A percentile compares a stretch with the other conserved stretches of the same genome.
These are phyloP conservation scores for Corythornis vintsioides DNA, from an alignment of 2,113 vertebrate species.

Conservation along the genomic window DNA sequence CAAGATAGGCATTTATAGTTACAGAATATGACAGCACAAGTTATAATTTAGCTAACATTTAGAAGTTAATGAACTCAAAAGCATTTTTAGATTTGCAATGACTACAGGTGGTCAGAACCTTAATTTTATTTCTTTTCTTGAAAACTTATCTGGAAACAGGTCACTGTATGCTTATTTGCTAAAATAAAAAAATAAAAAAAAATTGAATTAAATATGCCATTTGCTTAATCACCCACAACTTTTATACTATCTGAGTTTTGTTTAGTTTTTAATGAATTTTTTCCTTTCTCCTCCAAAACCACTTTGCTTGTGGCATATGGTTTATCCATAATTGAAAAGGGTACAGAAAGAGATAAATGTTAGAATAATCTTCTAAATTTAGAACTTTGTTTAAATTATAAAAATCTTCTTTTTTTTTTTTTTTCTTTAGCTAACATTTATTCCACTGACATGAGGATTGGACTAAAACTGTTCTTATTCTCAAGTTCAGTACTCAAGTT, in stretches of 20 bases:
- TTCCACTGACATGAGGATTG: not conserved
- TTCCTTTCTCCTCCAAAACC: not conserved
- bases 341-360: not conserved
- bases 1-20: not conserved
- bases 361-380: not conserved
- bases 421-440: not conserved
- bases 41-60: not conserved
- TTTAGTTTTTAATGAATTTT: not conserved
- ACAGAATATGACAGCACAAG: not conserved
- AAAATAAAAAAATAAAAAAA: not conserved
- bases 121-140: not conserved
- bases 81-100: not conserved
- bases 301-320: not conserved
- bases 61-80: not conserved
- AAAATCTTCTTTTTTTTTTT: not conserved
- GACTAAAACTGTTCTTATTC: not conserved
- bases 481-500: not conserved
- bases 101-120: not conserved
- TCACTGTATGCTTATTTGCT: not conserved
- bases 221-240: not conserved
- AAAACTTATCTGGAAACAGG: not conserved
- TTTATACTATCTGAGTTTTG: not conserved
- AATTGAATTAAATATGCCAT: not conserved
- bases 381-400: not conserved
- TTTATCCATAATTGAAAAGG: not conserved